Conservation (phyloP, 2,888 invertebrate species). For the Pinctada fucata region DNA sequence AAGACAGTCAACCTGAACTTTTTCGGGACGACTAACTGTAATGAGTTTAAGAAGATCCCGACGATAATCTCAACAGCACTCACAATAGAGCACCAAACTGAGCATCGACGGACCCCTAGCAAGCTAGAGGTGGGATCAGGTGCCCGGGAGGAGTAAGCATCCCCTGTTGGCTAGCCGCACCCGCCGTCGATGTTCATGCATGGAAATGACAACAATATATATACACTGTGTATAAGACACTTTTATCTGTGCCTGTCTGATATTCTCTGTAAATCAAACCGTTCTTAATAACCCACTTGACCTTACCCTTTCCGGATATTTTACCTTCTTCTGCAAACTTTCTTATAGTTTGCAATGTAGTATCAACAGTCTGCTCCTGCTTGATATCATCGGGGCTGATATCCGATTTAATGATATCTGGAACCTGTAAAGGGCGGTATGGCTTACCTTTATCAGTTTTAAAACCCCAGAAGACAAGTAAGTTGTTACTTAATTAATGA, state of each 20-base stretch:
- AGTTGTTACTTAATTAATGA: no score
- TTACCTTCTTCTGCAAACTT: slow-evolving; percentile 7
- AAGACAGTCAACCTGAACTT: slow-evolving; percentile 19
- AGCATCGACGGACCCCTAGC: no score
- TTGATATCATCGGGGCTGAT: slow-evolving; percentile 23
- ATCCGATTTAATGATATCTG: slow-evolving; percentile 9
- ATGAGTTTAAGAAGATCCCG: no score
- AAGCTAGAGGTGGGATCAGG: no score
- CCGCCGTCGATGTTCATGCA: no score
- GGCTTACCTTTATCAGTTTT: slow-evolving; percentile 4
- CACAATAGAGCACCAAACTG: no score
- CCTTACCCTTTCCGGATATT: slow-evolving; percentile 2
- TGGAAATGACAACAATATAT: slow-evolving; percentile 31
- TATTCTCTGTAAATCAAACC: slow-evolving; percentile 31
- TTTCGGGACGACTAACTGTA: background rate
- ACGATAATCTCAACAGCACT: no score
- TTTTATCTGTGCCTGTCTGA: slow-evolving; percentile 3
- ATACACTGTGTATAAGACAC: background rate
- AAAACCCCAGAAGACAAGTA: no score
- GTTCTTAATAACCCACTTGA: slow-evolving; percentile 13
- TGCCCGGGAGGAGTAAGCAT: no score
- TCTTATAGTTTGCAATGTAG: slow-evolving; percentile 11
- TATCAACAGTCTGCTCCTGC: slow-evolving; percentile 24
- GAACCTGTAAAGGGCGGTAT: slow-evolving; percentile 21
- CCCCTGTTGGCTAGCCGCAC: no score